Evolutionary conservation across 2,888 invertebrate genomes (phyloP), one percentile per base, ranked within the genome.

Genomic region (Sisyra nigra): DNA sequence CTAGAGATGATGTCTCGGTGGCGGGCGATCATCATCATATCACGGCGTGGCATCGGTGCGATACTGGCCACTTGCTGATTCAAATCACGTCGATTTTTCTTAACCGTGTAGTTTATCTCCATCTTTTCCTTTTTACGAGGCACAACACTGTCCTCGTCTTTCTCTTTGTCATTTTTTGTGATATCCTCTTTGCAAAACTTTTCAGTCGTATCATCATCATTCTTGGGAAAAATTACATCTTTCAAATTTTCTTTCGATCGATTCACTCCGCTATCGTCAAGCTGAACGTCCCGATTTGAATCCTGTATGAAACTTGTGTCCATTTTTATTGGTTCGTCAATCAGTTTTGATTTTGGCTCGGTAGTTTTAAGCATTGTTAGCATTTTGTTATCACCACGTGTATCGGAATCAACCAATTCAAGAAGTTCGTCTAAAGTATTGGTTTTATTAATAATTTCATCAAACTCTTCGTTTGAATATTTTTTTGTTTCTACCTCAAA

Each of bases 91-190:
- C 60, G 51, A 17, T 44, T 49, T 50, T 61, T 63, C 51, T 63
- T 62, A 39, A 60, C 54, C 37, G 47, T 49, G 41, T 50, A 54
- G 44, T 46, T 50, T 18, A 53, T 50, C 46, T 60, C 67, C 59
- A 68, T 66, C 50, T 68, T 71, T 51, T 71, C 70, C 52, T 68
- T 70, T 53, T 71, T 71, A 38, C 67, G 61, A 4, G 63, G 60
- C 42, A 68, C 63, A 2, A 57, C 58, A 34, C 60, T 59, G 43
- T 63, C 61, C 33, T 61, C 62, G 37, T 65, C 64, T 48, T 65
- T 65, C 50, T 63, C 62, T 42, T 56, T 56, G 46, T 59, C 57
- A 41, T 55, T 53, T 50, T 58, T 61, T 3, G 57, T 59, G 39
- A 56, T 51, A 41, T 61, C 57, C 50, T 63, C 63, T 48, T 62